These are phyloP conservation scores for Alviniconcha strummeri DNA, from an alignment of 2,888 invertebrate species.

Conservation along the genomic window DNA sequence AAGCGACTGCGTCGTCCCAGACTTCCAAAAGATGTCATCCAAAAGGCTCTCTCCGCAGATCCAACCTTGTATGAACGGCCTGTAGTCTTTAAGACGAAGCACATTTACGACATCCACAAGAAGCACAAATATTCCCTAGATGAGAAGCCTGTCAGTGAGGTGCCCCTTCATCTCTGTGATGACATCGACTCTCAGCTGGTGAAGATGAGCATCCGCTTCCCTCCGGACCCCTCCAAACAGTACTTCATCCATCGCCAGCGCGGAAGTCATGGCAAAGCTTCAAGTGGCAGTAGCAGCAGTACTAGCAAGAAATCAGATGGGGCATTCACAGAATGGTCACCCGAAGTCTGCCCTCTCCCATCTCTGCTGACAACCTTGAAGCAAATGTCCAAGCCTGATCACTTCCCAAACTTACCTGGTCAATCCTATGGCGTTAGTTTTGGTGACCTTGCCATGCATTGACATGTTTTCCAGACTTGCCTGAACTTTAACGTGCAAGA, in stretches of 20 bases:
- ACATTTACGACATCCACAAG: conserved; percentile 65
- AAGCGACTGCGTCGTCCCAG: conserved; percentile 54
- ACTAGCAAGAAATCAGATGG: not conserved
- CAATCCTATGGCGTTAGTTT: conserved; percentile 51
- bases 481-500: too few relatives aligned
- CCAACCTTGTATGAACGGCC: conserved; percentile 58
- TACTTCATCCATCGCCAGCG: conserved; percentile 22
- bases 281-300: conserved; percentile 3
- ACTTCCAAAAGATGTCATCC: conserved; percentile 60
- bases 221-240: not conserved
- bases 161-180: conserved; percentile 61
- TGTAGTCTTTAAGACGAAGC: conserved; percentile 66
- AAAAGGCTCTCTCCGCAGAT: conserved; percentile 51
- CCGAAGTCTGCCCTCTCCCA: conserved; percentile 50
- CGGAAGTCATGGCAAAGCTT: not conserved
- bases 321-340: conserved; percentile 46
- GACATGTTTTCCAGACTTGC: not conserved
- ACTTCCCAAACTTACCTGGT: conserved; percentile 53
- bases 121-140: conserved; percentile 64
- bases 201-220: conserved; percentile 51
- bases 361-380: conserved; percentile 53
- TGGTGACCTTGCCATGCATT: conserved; percentile 38
- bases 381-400: conserved; percentile 49
- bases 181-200: conserved; percentile 62
- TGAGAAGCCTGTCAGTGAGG: conserved; percentile 56